Conservation (phyloP, 1,140 invertebrate genomes). For the Zaprionus lachaisei region DNA sequence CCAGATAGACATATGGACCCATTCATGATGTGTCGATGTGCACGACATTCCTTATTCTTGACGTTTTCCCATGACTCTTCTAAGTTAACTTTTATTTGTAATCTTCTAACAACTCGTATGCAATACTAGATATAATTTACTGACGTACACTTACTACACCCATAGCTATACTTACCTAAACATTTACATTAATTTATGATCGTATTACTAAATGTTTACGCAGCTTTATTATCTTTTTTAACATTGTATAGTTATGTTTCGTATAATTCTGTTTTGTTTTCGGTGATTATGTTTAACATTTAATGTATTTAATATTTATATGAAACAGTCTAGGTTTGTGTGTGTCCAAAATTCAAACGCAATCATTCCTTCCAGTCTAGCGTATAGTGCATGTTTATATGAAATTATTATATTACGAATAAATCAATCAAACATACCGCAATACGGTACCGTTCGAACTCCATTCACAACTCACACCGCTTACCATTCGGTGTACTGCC, state of each 20-base stretch:
- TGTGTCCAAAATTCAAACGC: slow-evolving; percentile 77
- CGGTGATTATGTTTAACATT: slow-evolving; percentile 16
- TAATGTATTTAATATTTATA: slow-evolving; percentile 37
- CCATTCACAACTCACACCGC: slow-evolving; percentile 38
- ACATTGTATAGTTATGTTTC: slow-evolving; percentile 9
- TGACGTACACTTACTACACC: neutral
- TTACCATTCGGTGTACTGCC: slow-evolving; percentile 62
- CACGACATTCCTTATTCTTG: slow-evolving; percentile 17
- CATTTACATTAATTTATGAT: slow-evolving; percentile 25
- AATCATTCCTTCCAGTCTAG: slow-evolving; percentile 79
- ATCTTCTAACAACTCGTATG: slow-evolving; percentile 4
- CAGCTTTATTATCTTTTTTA: slow-evolving; percentile 18
- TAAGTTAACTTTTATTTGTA: slow-evolving; percentile 5
- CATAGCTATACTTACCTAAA: slow-evolving; percentile 3
- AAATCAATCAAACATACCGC: slow-evolving; percentile 43
- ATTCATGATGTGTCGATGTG: neutral
- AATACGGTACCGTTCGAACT: neutral
- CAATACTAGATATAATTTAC: slow-evolving; percentile 6
- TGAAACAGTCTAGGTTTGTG: slow-evolving; percentile 56
- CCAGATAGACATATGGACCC: neutral
- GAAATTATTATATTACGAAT: slow-evolving; percentile 71
- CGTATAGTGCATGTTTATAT: slow-evolving; percentile 74
- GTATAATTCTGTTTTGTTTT: slow-evolving; percentile 18
- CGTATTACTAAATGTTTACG: slow-evolving; percentile 27
- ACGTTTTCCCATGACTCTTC: slow-evolving; percentile 5